These are phyloP conservation scores for Isoperla grammatica DNA, from an alignment of 2,888 invertebrate species.

Conservation along the genomic window DNA sequence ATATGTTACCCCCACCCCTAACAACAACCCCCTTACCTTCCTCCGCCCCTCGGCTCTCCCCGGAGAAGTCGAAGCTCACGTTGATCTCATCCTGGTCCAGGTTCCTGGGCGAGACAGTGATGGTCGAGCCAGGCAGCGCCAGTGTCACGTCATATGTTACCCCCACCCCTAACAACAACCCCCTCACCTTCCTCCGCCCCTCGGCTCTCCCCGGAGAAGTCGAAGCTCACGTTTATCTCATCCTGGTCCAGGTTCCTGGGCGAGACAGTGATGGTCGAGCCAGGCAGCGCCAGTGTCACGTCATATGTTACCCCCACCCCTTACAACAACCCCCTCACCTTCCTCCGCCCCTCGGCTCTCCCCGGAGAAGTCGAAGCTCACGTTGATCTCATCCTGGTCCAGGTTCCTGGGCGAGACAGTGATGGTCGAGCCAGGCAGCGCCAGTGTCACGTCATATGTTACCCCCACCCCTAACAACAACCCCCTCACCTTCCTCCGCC, in stretches of 20 bases:
- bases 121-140: constrained; percentile 61
- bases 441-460: constrained; percentile 75
- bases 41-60: constrained; percentile 5
- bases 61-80: constrained; percentile 51
- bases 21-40: too few relatives aligned
- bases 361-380: constrained; percentile 50
- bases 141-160: constrained; percentile 77
- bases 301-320: too few relatives aligned
- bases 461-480: too few relatives aligned
- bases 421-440: constrained; percentile 61
- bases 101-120: constrained; percentile 72
- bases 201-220: constrained; percentile 18
- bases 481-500: constrained; percentile 23
- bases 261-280: constrained; percentile 65
- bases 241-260: constrained; percentile 72
- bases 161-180: too few relatives aligned
- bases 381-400: constrained; percentile 66
- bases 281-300: constrained; percentile 68
- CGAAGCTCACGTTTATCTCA: constrained; percentile 64
- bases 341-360: constrained; percentile 15
- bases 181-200: constrained; percentile 22
- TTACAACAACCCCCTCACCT: too few relatives aligned
- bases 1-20: too few relatives aligned
- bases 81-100: constrained; percentile 69
- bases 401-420: constrained; percentile 73